phyloP scores from a whole-genome alignment of 2,113 vertebrate species.

The Paracanthobrama guichenoti region DNA sequence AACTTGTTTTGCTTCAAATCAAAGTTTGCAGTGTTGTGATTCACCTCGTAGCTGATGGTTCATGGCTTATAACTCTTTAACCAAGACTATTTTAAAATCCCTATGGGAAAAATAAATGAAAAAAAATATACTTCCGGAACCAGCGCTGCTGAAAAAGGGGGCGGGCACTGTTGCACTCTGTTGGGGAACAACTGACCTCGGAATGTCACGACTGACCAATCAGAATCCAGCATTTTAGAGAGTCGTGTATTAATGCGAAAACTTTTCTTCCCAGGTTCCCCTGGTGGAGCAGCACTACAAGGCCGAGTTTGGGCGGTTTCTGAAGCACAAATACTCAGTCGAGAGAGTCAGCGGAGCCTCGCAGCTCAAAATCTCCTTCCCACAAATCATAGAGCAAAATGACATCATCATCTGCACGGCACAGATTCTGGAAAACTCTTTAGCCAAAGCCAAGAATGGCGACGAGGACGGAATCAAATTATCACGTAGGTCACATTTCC shows the following conservation, averaged over 20 bases:
- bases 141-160: no score
- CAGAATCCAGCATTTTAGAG: no score
- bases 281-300: constrained; percentile 90
- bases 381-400: constrained; percentile 80
- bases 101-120: no score
- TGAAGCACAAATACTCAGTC: constrained; percentile 81
- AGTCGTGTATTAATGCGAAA: neutral
- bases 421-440: constrained; percentile 92
- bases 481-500: constrained; percentile 75
- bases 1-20: no score
- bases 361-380: constrained; percentile 92
- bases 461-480: constrained; percentile 84
- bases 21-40: no score
- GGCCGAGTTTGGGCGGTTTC: constrained; percentile 82
- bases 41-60: no score
- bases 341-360: constrained; percentile 87
- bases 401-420: constrained; percentile 96
- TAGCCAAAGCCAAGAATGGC: constrained; percentile 75
- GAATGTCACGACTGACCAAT: no score
- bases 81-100: no score
- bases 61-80: no score
- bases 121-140: no score
- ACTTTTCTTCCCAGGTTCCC: constrained; percentile 77
- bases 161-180: no score
- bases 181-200: no score